Evolutionary conservation across 2,113 vertebrate species (phyloP), one percentile per base, ranked within the genome.

Genomic region (Notothenia rossii): DNA sequence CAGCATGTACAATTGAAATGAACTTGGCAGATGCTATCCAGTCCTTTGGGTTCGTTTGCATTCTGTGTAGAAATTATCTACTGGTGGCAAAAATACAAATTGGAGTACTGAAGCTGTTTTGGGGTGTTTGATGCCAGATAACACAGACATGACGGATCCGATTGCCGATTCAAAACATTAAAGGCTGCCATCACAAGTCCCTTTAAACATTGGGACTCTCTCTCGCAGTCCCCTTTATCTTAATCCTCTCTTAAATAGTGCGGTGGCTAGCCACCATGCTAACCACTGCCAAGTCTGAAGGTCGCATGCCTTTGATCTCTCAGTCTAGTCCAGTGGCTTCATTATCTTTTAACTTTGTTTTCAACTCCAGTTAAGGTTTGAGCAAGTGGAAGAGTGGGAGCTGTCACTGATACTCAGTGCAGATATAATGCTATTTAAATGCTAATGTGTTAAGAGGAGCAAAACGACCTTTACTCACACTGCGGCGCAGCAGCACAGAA

Each of bases 361-460:
- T 90, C 82, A 88, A 82, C 86, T 89, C 72, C 75, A 40, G 88
- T 86, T 86, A 88, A 67, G 81, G 85, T 79, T 55, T 46, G 86
- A 83, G 75, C 25, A 59, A 60, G 74, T 54, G 82, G 75, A 87
- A 61, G 82, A 90, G 79, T 88, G 81, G 85, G 82, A 86, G 80
- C 90, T 93, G 89, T 91, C 88, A 92, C 74, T 84, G 88, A 88
- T 83, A 84, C 87, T 90, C 83, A 81, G 76, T 25, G 79, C 75
- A 86, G 91, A 93, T 92, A 88, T 90, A 91, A 91, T 84, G 91
- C 90, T 90, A 91, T 95, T 94, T 93, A 93, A 94, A 94, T 94
- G 93, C 93, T 94, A 94, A 94, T 94, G 90, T 85, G 82, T 88
- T 92, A 91, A 93, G 86, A 90, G 81, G 88, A 87, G 86, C 87